A percentile compares a stretch with the other conserved stretches of the same genome.
Conservation (phyloP, 2,113 vertebrate species). For the Leucoraja erinaceus region DNA sequence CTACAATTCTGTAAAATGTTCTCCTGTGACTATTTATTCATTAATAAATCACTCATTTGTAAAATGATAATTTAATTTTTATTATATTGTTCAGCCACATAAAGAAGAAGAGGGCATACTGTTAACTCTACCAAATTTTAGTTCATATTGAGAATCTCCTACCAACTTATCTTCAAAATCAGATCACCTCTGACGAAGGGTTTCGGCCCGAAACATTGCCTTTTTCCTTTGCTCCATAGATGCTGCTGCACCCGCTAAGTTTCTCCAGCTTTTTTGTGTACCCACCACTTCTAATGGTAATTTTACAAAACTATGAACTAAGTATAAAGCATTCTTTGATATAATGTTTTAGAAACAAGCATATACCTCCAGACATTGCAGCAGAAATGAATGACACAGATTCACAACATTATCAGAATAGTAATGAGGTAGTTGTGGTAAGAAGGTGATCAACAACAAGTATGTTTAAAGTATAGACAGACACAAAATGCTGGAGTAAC, state of each 20-base stretch:
- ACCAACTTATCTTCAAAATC: background rate
- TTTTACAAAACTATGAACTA: background rate
- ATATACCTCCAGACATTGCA: background rate
- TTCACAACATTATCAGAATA: too few species aligned
- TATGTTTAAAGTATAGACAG: too few species aligned
- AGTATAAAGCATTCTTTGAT: background rate
- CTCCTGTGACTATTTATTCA: background rate
- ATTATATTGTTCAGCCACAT: background rate
- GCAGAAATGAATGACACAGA: too few species aligned
- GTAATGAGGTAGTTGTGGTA: too few species aligned
- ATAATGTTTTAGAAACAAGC: background rate
- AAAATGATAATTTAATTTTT: background rate
- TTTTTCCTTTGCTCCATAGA: too few species aligned
- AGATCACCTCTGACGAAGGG: too few species aligned
- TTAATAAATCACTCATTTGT: background rate
- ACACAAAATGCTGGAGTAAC: too few species aligned
- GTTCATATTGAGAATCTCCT: background rate
- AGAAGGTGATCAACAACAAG: too few species aligned
- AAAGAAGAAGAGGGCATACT: background rate
- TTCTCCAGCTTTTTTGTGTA: too few species aligned
- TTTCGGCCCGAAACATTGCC: too few species aligned
- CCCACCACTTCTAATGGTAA: background rate
- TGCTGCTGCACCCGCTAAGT: too few species aligned
- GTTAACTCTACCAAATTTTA: background rate
- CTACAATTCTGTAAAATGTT: background rate